phyloP scores from a whole-genome alignment of 2,797 vertebrate species.

The Etheostoma nigrum region DNA sequence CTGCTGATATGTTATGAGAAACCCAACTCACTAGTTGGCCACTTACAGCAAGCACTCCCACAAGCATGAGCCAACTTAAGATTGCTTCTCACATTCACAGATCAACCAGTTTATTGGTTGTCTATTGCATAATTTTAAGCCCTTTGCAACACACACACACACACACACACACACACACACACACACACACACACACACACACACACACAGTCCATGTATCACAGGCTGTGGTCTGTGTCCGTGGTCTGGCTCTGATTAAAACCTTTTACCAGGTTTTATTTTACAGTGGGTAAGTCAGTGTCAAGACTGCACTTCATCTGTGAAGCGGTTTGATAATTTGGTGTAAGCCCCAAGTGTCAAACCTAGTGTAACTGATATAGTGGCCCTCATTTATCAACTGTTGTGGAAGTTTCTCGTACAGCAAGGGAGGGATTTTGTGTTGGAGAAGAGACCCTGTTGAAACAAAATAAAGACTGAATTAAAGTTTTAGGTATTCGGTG shows the following conservation, averaged over 20 bases:
- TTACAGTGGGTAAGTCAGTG: slow-evolving; percentile 1
- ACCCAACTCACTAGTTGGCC: background rate
- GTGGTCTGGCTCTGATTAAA: background rate
- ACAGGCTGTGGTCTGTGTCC: background rate
- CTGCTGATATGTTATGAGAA: background rate
- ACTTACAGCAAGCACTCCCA: background rate
- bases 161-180: background rate
- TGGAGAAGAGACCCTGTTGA: too few relatives aligned
- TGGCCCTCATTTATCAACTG: too few relatives aligned
- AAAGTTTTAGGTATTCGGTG: too few relatives aligned
- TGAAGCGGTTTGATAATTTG: slow-evolving; percentile 22
- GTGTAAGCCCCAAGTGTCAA: background rate
- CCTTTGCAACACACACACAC: too few relatives aligned
- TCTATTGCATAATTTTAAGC: background rate
- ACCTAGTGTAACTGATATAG: background rate
- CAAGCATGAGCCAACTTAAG: background rate
- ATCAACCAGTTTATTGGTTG: background rate
- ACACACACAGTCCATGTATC: background rate
- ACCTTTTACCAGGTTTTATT: background rate
- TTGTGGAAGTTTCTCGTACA: too few relatives aligned
- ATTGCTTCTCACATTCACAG: background rate
- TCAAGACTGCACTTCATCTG: slow-evolving; percentile 7
- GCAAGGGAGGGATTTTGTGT: too few relatives aligned
- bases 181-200: too few relatives aligned
- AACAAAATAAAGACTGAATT: too few relatives aligned